Base-by-base conservation (phyloP, 2,113 vertebrate genomes). In the Seriola aureovittata region DNA sequence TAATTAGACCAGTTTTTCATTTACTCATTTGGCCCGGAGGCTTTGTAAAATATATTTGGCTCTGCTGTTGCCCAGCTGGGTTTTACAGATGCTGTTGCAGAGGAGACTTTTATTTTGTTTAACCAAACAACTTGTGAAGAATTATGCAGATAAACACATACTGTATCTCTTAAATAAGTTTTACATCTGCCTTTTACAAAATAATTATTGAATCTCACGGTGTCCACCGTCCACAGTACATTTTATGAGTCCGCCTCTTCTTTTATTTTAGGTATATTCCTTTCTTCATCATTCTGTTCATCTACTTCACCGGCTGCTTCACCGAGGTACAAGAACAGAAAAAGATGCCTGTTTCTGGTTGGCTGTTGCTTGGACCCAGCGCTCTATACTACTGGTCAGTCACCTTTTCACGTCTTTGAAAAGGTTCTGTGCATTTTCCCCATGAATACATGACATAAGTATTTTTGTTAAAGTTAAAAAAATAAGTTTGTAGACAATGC, bases 301-400 rank as follows among this genome's bases (percentile, higher is more conserved):
- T 99, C 25, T 99, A 98, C 85, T 99, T 99, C 94, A 97, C 93
- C 0, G 97, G 98, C 81, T 99, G 97, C 80, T 99, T 99, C 89
- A 96, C 96, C 0, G 87, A 94, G 4, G 65, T 80, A 4, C 88
- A 86, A 42, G 93, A 93, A 0, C 93, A 95, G 78, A 94, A 91
- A 80, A 71, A 85, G 58, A 93, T 97, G 89, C 97, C 98, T 0
- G 0, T 90, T 42, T 81, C 95, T 0, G 98, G 97, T 19, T 89
- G 97, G 96, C 95, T 99, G 17, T 92, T 99, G 38, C 83, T 97
- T 76, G 95, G 90, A 40, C 98, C 98, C 71, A 99, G 97, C 72
- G 95, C 97, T 50, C 95, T 99, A 16, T 99, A 99, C 81, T 99
- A 99, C 89, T 99, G 98, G 98, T 98, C 44, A 95, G 97, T 95